Conservation (phyloP, 2,797 vertebrate species). For the Dendrocincla fuliginosa region DNA sequence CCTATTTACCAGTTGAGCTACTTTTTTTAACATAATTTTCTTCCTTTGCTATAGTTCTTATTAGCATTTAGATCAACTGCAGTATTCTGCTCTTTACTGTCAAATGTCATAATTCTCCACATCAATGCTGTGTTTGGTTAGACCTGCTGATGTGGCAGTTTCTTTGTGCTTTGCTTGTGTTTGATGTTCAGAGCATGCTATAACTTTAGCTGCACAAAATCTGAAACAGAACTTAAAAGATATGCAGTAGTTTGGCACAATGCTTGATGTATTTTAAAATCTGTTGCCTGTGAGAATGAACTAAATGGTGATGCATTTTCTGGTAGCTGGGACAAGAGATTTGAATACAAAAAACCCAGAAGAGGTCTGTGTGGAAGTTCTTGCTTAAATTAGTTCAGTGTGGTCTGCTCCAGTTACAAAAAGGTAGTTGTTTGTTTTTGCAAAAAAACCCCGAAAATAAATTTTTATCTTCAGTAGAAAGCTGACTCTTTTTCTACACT, state of each 20-base stretch:
- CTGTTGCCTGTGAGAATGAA: neutral
- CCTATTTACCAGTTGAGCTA: neutral
- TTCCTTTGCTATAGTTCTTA: neutral
- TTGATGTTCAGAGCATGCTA: neutral
- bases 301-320: neutral
- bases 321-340: neutral
- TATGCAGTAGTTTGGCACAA: neutral
- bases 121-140: neutral
- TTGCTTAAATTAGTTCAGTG: neutral
- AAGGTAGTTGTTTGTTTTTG: neutral
- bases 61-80: neutral
- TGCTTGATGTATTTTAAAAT: neutral
- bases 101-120: neutral
- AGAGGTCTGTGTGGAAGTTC: neutral
- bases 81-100: neutral
- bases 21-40: neutral
- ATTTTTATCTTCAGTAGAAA: neutral
- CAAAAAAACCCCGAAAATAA: neutral
- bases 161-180: neutral
- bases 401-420: neutral
- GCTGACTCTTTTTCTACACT: neutral
- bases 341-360: neutral
- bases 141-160: neutral
- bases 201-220: neutral
- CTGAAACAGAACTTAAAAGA: slow-evolving; percentile 2